A percentile compares a stretch with the other conserved stretches of the same genome.
These are phyloP conservation scores for Corbicula japonica DNA, from an alignment of 2,888 invertebrate genomes.

Conservation along the genomic window DNA sequence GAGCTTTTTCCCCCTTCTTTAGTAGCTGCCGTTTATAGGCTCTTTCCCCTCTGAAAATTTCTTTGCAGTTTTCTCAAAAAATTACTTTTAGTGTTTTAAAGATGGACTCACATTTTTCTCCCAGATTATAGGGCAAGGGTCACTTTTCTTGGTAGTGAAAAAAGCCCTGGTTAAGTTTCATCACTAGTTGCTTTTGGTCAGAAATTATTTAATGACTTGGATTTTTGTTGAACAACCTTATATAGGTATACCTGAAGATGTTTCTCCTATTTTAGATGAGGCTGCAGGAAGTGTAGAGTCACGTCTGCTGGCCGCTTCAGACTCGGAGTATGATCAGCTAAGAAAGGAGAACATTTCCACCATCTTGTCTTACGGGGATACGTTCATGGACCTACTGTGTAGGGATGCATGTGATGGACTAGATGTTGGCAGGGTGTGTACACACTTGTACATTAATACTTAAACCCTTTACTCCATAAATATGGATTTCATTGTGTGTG, in stretches of 20 bases:
- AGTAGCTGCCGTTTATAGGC: too few species aligned
- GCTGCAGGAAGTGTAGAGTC: constrained; percentile 53
- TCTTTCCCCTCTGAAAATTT: too few species aligned
- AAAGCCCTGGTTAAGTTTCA: too few species aligned
- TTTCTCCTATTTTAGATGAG: constrained; percentile 49
- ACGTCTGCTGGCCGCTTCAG: constrained; percentile 71
- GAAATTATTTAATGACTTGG: not conserved
- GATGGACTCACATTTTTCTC: too few species aligned
- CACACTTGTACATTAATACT: too few species aligned
- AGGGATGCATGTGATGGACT: constrained; percentile 95
- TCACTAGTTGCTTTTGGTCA: not conserved
- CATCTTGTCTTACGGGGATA: constrained; percentile 92
- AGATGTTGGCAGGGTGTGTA: constrained; percentile 92
- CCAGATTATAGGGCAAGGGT: too few species aligned
- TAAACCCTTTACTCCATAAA: too few species aligned
- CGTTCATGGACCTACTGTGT: constrained; percentile 93
- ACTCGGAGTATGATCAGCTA: constrained; percentile 85
- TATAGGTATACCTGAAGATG: not conserved
- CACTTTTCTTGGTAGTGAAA: too few species aligned
- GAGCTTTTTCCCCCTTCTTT: too few species aligned
- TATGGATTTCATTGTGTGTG: too few species aligned
- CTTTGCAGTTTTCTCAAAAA: too few species aligned
- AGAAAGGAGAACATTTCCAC: constrained; percentile 88
- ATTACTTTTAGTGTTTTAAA: too few species aligned
- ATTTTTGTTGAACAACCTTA: not conserved